Percentiles rank a stretch among this genome's conserved stretches.
Conservation (phyloP, 2,797 vertebrate genomes). For the Dromococcyx pavoninus region DNA sequence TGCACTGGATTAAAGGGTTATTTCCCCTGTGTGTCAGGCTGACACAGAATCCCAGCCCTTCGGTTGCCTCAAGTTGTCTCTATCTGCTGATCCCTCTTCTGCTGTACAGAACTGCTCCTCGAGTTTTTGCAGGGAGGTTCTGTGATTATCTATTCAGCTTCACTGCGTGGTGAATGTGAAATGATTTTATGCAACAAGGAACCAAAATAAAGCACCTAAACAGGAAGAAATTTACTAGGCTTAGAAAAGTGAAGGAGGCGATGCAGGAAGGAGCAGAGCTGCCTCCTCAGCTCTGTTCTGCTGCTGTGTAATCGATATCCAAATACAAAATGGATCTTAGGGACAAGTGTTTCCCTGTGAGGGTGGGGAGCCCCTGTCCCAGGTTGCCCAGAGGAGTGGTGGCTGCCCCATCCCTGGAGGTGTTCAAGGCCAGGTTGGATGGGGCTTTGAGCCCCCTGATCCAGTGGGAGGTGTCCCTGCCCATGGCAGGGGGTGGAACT, state of each 20-base stretch:
- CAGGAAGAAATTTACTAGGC: neutral
- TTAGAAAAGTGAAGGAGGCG: neutral
- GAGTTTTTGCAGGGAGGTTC: neutral
- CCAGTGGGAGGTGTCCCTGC: too few species aligned
- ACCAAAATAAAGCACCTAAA: neutral
- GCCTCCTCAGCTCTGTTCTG: neutral
- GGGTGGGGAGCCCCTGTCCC: too few species aligned
- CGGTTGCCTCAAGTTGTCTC: constrained; percentile 68
- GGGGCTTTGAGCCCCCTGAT: too few species aligned
- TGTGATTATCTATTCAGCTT: neutral
- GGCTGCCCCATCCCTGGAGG: too few species aligned
- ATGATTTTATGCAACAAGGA: neutral
- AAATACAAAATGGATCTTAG: neutral
- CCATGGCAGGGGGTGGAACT: too few species aligned
- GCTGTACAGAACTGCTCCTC: neutral
- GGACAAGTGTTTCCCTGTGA: too few species aligned
- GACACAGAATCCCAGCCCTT: constrained; percentile 83
- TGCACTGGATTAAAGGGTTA: constrained; percentile 93
- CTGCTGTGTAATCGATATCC: neutral
- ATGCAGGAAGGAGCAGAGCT: neutral
- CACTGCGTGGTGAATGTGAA: neutral
- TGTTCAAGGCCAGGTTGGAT: too few species aligned
- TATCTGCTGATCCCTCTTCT: constrained; percentile 61
- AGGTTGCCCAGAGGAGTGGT: too few species aligned
- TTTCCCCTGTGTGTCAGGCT: constrained; percentile 88